These are phyloP conservation scores for Bradypodion ventrale DNA, from an alignment of 2,797 vertebrate genomes.

Conservation along the genomic window DNA sequence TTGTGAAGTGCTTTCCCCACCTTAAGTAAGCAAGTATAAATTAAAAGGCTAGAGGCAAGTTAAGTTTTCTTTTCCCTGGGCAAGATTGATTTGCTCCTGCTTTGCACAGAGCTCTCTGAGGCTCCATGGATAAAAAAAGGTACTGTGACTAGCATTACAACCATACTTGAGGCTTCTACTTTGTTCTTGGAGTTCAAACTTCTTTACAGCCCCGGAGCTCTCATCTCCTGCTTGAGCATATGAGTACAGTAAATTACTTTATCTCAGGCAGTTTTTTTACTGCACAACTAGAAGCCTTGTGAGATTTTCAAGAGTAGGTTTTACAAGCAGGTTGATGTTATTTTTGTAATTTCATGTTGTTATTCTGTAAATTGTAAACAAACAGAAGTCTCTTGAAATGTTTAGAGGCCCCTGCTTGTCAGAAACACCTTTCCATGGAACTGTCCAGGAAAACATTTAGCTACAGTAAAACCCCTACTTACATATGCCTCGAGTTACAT, in stretches of 20 bases:
- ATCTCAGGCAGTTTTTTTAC: background rate
- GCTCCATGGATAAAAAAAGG: background rate
- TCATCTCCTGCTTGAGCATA: background rate
- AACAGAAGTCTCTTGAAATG: background rate
- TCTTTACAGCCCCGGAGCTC: background rate
- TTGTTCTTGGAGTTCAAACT: slow-evolving; percentile 4
- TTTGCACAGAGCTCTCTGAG: background rate
- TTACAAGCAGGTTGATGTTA: background rate
- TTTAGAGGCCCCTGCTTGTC: background rate
- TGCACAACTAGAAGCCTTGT: background rate
- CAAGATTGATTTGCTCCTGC: slow-evolving; percentile 44
- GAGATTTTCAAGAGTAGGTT: slow-evolving; percentile 1
- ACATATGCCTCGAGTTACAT: too few relatives aligned
- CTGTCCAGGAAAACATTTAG: background rate
- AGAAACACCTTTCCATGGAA: background rate
- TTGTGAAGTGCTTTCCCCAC: background rate
- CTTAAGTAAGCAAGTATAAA: slow-evolving; percentile 43
- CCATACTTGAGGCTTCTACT: slow-evolving; percentile 11
- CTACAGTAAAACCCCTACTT: too few relatives aligned
- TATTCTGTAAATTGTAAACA: background rate
- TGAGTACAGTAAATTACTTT: background rate
- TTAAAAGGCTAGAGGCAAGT: slow-evolving; percentile 27
- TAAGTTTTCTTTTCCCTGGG: slow-evolving; percentile 46
- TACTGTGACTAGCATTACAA: background rate
- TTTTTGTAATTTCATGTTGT: background rate